Conservation (phyloP, 2,888 invertebrate species). For the Cryptophagus acutangulus region DNA sequence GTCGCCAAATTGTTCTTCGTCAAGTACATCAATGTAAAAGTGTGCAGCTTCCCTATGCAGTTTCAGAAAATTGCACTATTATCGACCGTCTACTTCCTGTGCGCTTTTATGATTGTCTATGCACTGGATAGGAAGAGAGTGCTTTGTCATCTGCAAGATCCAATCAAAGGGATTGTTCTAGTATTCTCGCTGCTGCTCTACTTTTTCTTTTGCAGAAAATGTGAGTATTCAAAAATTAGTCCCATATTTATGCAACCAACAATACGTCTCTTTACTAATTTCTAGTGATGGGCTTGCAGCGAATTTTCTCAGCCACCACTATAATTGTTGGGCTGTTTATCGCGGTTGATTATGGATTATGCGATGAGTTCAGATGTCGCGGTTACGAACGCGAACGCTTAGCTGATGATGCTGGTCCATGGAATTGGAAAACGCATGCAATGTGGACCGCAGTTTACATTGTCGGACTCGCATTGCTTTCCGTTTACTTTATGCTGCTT, state of each 20-base stretch:
- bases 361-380: conserved; percentile 58
- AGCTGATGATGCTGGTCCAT: conserved; percentile 43
- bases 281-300: conserved; percentile 56
- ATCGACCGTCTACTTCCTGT: conserved; percentile 47
- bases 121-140: conserved; percentile 53
- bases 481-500: conserved; percentile 51
- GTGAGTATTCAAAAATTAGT: conserved; percentile 51
- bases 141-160: conserved; percentile 58
- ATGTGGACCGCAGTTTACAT: conserved; percentile 56
- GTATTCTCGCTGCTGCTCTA: conserved; percentile 56
- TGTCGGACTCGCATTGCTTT: conserved; percentile 51
- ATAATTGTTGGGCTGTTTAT: conserved; percentile 58
- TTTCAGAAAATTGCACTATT: conserved; percentile 46
- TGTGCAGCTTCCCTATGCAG: conserved; percentile 43
- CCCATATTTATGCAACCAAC: neutral
- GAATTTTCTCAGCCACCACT: conserved; percentile 57
- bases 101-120: conserved; percentile 51
- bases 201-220: conserved; percentile 57
- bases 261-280: conserved; percentile 19
- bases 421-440: conserved; percentile 53
- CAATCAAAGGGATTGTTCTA: conserved; percentile 55
- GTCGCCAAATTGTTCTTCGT: conserved; percentile 34
- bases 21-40: conserved; percentile 32
- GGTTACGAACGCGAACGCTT: conserved; percentile 48
- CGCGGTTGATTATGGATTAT: conserved; percentile 57